phyloP scores from a whole-genome alignment of 2,113 vertebrate species.

The Megaceryle torquata region DNA sequence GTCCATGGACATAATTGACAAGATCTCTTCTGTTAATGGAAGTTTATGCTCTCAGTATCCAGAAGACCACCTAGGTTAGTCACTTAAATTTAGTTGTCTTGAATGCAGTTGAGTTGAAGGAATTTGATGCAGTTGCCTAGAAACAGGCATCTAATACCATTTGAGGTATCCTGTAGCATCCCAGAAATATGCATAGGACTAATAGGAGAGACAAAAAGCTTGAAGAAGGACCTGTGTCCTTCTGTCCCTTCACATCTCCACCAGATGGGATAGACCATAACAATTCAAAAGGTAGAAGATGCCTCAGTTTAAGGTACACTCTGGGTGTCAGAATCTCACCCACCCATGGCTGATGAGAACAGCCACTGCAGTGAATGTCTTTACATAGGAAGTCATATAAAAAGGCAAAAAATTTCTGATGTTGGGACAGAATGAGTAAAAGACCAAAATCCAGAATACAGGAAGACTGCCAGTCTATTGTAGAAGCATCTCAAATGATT shows the following conservation, averaged over 20 bases:
- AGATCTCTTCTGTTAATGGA: background rate
- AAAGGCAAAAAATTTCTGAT: background rate
- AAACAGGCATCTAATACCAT: background rate
- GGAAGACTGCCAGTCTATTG: background rate
- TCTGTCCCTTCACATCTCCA: background rate
- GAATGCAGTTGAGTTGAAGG: background rate
- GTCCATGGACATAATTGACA: background rate
- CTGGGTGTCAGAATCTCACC: background rate
- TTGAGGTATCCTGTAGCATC: background rate
- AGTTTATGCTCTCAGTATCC: background rate
- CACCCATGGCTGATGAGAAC: background rate
- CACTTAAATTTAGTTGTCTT: background rate
- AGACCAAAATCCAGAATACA: background rate
- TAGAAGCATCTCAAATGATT: background rate
- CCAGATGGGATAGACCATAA: background rate
- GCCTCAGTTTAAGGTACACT: background rate
- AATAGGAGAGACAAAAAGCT: background rate
- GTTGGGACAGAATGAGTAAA: background rate
- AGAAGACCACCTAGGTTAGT: background rate
- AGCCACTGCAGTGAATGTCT: background rate
- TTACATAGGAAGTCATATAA: background rate
- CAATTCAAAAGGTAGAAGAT: background rate
- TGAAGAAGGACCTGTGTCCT: background rate
- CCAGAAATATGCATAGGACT: background rate
- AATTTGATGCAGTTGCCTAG: background rate